Evolutionary conservation across 1,140 invertebrate genomes (phyloP).

Genomic region (Macrocentrus cingulum): DNA sequence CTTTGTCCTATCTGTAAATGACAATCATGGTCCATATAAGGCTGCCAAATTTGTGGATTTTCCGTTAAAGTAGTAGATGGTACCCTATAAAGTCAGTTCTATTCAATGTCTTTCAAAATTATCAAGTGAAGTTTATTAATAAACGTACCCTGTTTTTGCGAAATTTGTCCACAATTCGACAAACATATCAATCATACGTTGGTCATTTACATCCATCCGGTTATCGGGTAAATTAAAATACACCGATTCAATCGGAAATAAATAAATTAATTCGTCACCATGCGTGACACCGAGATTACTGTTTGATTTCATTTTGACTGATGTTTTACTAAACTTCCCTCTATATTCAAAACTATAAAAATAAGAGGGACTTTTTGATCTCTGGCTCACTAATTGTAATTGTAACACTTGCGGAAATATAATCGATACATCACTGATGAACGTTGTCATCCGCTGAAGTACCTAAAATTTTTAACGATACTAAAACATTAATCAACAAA

Average conservation of each 20-base stretch:
- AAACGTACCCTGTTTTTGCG: slow-evolving; percentile 22
- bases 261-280: slow-evolving; percentile 29
- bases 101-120: neutral
- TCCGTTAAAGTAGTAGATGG: slow-evolving; percentile 11
- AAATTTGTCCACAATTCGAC: slow-evolving; percentile 28
- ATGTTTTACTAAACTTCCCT: slow-evolving; percentile 24
- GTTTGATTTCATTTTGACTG: slow-evolving; percentile 2
- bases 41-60: slow-evolving; percentile 1
- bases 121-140: neutral
- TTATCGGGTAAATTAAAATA: neutral
- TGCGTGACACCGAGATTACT: slow-evolving; percentile 25
- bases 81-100: slow-evolving; percentile 1
- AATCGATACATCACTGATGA: slow-evolving; percentile 23
- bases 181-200: slow-evolving; percentile 24
- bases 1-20: slow-evolving; percentile 9
- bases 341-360: slow-evolving; percentile 29
- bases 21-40: slow-evolving; percentile 3
- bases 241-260: slow-evolving; percentile 7
- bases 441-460: slow-evolving; percentile 12
- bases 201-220: slow-evolving; percentile 6
- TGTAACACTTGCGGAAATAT: slow-evolving; percentile 22
- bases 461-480: slow-evolving; percentile 19
- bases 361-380: slow-evolving; percentile 20
- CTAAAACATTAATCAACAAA: neutral
- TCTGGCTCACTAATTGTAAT: slow-evolving; percentile 14